Percentiles rank a stretch among this genome's conserved stretches.
Conservation (phyloP, 1,140 invertebrate species). For the Euwallacea fornicatus region DNA sequence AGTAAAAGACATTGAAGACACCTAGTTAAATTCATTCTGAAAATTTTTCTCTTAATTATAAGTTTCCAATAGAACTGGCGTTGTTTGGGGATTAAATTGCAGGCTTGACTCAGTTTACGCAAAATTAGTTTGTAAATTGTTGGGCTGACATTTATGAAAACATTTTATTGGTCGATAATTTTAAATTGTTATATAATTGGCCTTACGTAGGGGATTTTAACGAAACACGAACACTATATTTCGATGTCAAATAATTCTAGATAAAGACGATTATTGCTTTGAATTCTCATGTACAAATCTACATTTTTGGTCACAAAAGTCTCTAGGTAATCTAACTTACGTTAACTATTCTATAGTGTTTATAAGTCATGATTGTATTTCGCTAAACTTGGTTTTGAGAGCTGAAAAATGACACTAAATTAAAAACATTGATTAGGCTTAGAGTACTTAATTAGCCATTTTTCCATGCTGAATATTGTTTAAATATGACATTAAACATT, state of each 20-base stretch:
- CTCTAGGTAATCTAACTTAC: conserved; percentile 13
- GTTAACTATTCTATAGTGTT: conserved; percentile 19
- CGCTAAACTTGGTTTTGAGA: conserved; percentile 2
- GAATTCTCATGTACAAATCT: conserved; percentile 10
- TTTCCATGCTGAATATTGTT: background rate
- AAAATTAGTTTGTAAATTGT: no score
- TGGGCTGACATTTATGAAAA: no score
- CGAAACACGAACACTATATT: background rate
- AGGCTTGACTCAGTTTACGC: no score
- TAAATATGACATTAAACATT: background rate
- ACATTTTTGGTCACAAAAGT: conserved; percentile 29
- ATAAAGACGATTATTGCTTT: conserved; percentile 14
- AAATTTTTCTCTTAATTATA: no score
- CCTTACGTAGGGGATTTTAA: no score
- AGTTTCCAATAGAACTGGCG: no score
- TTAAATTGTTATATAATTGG: no score
- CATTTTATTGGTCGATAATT: no score
- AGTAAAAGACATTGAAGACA: background rate
- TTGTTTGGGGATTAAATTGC: no score
- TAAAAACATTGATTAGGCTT: no score
- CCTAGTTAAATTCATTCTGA: background rate
- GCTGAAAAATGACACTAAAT: background rate
- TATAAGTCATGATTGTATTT: conserved; percentile 42
- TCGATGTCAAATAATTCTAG: conserved; percentile 4
- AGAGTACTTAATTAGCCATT: no score